A percentile compares a stretch with the other conserved stretches of the same genome.
phyloP scores from a whole-genome alignment of 53 echinoderm and acorn worm species.

The Apostichopus leukothele region DNA sequence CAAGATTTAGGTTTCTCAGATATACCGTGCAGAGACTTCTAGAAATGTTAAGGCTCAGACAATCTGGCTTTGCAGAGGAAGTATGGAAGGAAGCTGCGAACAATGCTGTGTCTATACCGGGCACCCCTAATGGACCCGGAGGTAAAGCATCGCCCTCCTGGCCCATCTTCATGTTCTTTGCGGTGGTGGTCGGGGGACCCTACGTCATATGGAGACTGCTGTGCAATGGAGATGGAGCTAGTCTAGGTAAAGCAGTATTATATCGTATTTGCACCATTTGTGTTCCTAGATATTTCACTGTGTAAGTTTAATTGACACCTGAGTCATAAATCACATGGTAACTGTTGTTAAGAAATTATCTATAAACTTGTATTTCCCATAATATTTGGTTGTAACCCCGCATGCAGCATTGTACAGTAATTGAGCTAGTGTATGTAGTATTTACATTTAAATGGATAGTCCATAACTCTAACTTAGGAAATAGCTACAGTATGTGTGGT shows the following conservation, averaged over 20 bases:
- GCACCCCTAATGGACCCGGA: constrained; percentile 32
- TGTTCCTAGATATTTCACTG: no score
- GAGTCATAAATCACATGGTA: no score
- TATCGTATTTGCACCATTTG: no score
- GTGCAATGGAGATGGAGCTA: constrained; percentile 58
- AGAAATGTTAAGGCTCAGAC: constrained; percentile 64
- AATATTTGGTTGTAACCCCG: no score
- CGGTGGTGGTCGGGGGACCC: constrained; percentile 91
- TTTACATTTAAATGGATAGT: no score
- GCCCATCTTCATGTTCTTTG: constrained; percentile 98
- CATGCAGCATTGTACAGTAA: no score
- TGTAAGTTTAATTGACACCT: no score
- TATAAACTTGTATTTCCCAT: no score
- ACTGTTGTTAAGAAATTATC: no score
- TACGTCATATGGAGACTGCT: constrained; percentile 95
- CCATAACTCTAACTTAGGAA: no score
- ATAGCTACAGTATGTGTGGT: no score
- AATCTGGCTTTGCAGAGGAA: constrained; percentile 77
- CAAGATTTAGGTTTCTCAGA: constrained; percentile 79
- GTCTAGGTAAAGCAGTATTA: neutral
- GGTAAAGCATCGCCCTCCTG: constrained; percentile 72
- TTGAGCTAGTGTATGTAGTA: no score
- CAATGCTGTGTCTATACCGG: constrained; percentile 41
- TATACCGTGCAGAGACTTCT: constrained; percentile 72
- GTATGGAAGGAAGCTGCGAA: constrained; percentile 77